Percentiles rank a stretch among this genome's conserved stretches.
These are phyloP conservation scores for Turritopsis dohrnii DNA, from an alignment of 30 jellyfish, hydroid and myxozoan species.

Conservation along the genomic window DNA sequence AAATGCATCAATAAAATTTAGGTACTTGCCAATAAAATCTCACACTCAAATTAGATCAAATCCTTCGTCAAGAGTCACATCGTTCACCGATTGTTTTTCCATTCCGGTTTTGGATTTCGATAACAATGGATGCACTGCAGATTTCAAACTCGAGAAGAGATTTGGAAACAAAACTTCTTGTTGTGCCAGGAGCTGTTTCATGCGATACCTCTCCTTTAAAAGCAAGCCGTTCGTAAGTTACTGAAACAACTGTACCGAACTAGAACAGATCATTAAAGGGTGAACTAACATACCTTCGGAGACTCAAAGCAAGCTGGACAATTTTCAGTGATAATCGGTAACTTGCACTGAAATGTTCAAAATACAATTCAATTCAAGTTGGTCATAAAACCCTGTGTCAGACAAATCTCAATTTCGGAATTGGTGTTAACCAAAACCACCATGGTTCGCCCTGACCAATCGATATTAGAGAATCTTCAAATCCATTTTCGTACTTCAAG, in stretches of 20 bases:
- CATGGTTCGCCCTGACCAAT: too few species aligned
- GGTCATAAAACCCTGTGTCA: too few species aligned
- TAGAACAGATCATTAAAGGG: too few species aligned
- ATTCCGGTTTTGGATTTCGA: constrained; percentile 71
- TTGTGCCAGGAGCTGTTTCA: constrained; percentile 80
- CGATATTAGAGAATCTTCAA: too few species aligned
- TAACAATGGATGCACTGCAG: constrained; percentile 66
- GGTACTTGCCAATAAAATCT: neutral
- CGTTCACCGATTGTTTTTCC: constrained; percentile 28
- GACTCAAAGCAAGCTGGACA: constrained; percentile 95
- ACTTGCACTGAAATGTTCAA: neutral
- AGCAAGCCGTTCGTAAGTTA: neutral
- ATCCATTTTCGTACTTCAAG: neutral
- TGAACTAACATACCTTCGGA: constrained; percentile 82
- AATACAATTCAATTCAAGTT: too few species aligned
- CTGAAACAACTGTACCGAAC: neutral
- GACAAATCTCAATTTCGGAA: too few species aligned
- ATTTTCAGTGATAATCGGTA: constrained; percentile 82
- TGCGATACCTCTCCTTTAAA: constrained; percentile 80
- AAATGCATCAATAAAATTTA: too few species aligned
- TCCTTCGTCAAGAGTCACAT: neutral
- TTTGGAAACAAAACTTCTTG: constrained; percentile 79
- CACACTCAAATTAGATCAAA: neutral
- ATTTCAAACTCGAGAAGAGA: constrained; percentile 58
- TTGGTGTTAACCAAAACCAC: too few species aligned